A percentile compares a stretch with the other conserved stretches of the same genome.
Conservation (phyloP, 2,113 vertebrate genomes). For the pig (Sus scrofa) region T2T-Sscrofa CM000825.6:83252501-83253000, state of each 20-base stretch:
- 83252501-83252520: not conserved
- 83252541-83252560: not conserved
- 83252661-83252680: not conserved
- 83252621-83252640: constrained; percentile 30
- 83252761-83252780: not conserved
- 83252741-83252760: not conserved
- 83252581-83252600: constrained; percentile 2
- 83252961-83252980: not conserved
- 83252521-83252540: not conserved
- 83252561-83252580: not conserved
- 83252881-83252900: not conserved
- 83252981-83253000: not conserved
- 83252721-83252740: not conserved
- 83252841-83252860: not conserved
- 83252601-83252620: not conserved
- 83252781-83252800: not conserved
- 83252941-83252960: not conserved
- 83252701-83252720: not conserved
- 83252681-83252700: not conserved
- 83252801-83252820: not conserved
- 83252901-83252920: not conserved
- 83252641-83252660: not conserved
- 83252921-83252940: constrained; percentile 28
- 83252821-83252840: not conserved
- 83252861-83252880: not conserved